These are phyloP conservation scores for Scaptomyza cyrtandrae DNA, from an alignment of 2,888 invertebrate genomes.

Conservation along the genomic window DNA sequence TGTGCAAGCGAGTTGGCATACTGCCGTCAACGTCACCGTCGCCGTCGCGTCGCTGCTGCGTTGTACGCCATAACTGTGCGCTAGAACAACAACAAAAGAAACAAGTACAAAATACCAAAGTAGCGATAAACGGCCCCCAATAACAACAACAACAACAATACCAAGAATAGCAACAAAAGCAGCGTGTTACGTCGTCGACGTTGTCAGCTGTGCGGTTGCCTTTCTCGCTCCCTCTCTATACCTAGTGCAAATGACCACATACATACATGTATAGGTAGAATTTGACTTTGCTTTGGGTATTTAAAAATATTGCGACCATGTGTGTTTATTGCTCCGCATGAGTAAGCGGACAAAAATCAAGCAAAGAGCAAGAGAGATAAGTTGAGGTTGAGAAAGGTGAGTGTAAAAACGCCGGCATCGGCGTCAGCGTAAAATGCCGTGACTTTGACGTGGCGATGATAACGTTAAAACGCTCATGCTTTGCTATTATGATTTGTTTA, in stretches of 20 bases:
- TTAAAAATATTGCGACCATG: conserved; percentile 50
- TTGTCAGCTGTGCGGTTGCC: conserved; percentile 33
- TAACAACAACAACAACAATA: conserved; percentile 51
- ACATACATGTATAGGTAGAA: not conserved
- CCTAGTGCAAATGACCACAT: not conserved
- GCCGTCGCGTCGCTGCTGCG: conserved; percentile 30
- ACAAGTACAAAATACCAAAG: conserved; percentile 1
- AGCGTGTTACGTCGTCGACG: conserved; percentile 32
- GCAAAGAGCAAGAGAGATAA: conserved; percentile 3
- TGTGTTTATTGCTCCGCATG: conserved; percentile 29
- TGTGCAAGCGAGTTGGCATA: conserved; percentile 43
- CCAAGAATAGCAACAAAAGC: conserved; percentile 16
- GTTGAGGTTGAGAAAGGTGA: conserved; percentile 41
- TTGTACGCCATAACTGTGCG: conserved; percentile 59
- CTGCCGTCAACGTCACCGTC: conserved; percentile 17
- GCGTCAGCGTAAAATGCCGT: conserved; percentile 62
- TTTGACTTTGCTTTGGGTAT: conserved; percentile 37
- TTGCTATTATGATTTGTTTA: conserved; percentile 40
- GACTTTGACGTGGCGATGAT: conserved; percentile 70
- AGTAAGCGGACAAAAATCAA: conserved; percentile 27
- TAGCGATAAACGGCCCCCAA: conserved; percentile 11
- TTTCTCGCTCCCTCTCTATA: conserved; percentile 3
- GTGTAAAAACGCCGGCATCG: conserved; percentile 53
- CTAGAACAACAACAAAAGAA: conserved; percentile 21
- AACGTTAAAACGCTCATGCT: conserved; percentile 55